These are phyloP conservation scores for Echinops telfairi DNA, from an alignment of 2,113 vertebrate genomes.

Conservation along the genomic window DNA sequence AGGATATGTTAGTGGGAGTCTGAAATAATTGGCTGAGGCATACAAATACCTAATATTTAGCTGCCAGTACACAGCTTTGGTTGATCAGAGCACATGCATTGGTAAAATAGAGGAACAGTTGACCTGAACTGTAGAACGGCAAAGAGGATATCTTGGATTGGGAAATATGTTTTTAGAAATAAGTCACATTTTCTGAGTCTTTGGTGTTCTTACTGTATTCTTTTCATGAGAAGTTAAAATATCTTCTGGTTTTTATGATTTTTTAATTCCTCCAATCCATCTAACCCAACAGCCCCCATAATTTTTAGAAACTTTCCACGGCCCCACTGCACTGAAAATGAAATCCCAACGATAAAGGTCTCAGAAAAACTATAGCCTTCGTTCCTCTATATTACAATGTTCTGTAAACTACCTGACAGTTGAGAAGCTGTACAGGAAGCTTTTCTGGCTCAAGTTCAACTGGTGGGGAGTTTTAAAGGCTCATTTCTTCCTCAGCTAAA, in stretches of 20 bases:
- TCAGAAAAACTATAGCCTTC: conserved; percentile 34
- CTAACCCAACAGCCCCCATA: conserved; percentile 35
- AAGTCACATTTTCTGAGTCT: background rate
- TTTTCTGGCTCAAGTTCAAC: conserved; percentile 48
- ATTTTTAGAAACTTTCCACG: conserved; percentile 62
- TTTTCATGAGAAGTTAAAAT: conserved; percentile 45
- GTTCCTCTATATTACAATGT: background rate
- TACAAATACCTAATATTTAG: background rate
- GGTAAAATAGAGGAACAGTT: background rate
- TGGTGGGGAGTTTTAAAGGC: background rate
- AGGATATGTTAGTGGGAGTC: no score
- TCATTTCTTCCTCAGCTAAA: conserved; percentile 9
- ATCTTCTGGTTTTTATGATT: background rate
- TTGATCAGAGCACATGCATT: background rate
- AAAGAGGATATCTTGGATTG: background rate
- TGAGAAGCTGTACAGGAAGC: background rate
- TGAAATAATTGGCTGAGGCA: background rate
- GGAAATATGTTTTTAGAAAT: background rate
- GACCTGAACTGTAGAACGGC: background rate
- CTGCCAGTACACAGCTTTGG: background rate
- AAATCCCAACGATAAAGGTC: conserved; percentile 53
- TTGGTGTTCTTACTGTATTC: background rate
- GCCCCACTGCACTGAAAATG: conserved; percentile 47
- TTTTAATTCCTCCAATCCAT: background rate
- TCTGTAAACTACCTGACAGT: conserved; percentile 24